Conservation (phyloP, 2,797 vertebrate genomes). For the Darevskia nairensis region DNA sequence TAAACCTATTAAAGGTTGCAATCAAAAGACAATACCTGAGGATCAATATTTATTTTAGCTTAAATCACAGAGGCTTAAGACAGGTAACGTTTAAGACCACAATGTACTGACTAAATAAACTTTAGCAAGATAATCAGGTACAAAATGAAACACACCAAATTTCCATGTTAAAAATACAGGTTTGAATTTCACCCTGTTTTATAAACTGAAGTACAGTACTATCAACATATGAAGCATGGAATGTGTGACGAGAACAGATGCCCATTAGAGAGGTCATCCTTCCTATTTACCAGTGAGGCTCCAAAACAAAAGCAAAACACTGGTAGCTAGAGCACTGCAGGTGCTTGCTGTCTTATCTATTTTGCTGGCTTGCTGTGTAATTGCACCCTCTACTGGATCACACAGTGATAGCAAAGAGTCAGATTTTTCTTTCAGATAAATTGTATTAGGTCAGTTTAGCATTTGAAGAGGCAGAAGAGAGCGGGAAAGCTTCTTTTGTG, state of each 20-base stretch:
- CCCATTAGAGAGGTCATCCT: background rate
- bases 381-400: conserved; percentile 32
- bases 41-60: background rate
- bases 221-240: background rate
- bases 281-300: background rate
- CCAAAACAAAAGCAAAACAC: background rate
- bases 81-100: background rate
- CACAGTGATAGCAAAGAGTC: background rate
- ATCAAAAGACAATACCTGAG: background rate
- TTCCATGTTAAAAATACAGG: background rate
- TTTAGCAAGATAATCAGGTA: background rate
- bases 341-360: background rate
- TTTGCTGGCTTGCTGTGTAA: background rate
- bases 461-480: background rate
- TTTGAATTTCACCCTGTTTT: background rate
- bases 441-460: background rate
- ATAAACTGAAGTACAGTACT: background rate
- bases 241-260: background rate
- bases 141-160: background rate
- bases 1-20: background rate
- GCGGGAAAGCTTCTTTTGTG: background rate
- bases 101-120: background rate
- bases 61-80: background rate
- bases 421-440: conserved; percentile 3
- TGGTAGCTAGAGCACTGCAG: background rate